These are phyloP conservation scores for Acanthiza pusilla DNA, from an alignment of 2,797 vertebrate species.

Conservation along the genomic window DNA sequence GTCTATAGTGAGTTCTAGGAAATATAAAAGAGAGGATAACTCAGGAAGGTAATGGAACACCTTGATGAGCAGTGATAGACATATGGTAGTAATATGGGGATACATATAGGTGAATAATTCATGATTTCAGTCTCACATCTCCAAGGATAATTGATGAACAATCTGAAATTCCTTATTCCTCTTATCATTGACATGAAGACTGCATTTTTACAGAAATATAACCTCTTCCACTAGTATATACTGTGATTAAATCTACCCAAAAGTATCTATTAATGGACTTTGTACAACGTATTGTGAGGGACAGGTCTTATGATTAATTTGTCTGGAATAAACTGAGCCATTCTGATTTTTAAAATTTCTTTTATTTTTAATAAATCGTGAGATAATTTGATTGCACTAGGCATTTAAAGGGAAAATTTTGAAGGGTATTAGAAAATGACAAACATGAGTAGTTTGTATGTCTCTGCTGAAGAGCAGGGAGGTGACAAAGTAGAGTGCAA, in stretches of 20 bases:
- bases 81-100: not conserved
- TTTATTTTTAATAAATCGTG: not conserved
- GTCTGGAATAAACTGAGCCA: not conserved
- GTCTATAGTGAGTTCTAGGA: not conserved
- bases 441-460: not conserved
- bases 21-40: not conserved
- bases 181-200: not conserved
- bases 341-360: not conserved
- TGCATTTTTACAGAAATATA: not conserved
- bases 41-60: not conserved
- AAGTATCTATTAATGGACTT: not conserved
- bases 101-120: not conserved
- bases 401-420: not conserved
- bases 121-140: not conserved
- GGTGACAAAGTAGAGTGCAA: not conserved
- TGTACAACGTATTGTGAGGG: not conserved
- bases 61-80: not conserved
- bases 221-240: not conserved
- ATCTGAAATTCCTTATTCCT: not conserved
- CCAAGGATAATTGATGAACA: not conserved
- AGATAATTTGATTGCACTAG: not conserved
- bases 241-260: not conserved
- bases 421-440: not conserved
- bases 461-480: not conserved
- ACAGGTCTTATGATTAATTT: not conserved